These are phyloP conservation scores for Musca vetustissima DNA, from an alignment of 1,140 invertebrate genomes.

Conservation along the genomic window DNA sequence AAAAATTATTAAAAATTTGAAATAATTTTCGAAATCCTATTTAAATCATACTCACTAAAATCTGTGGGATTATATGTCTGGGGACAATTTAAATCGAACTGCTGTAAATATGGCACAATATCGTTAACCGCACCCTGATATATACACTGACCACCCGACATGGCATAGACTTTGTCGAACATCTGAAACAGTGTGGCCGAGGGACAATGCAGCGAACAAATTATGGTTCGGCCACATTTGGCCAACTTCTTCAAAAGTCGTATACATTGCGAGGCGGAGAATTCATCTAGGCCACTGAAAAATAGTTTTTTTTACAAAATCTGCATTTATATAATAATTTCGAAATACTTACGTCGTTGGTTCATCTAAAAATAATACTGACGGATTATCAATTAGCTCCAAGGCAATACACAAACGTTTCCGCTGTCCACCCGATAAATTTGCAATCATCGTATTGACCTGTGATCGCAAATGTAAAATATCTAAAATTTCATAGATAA, in stretches of 20 bases:
- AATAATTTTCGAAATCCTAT: too few species aligned
- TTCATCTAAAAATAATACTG: slow-evolving; percentile 82
- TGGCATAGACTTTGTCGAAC: slow-evolving; percentile 77
- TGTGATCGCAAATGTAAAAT: slow-evolving; percentile 65
- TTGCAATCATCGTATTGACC: slow-evolving; percentile 69
- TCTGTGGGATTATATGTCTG: slow-evolving; percentile 80
- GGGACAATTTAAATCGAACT: slow-evolving; percentile 70
- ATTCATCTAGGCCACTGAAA: slow-evolving; percentile 69
- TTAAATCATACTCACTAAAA: slow-evolving; percentile 73
- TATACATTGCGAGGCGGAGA: slow-evolving; percentile 75
- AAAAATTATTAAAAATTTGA: too few species aligned
- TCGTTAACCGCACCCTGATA: slow-evolving; percentile 70
- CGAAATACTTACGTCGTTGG: slow-evolving; percentile 85
- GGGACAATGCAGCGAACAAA: slow-evolving; percentile 91
- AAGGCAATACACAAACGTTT: slow-evolving; percentile 90
- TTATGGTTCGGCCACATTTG: slow-evolving; percentile 77
- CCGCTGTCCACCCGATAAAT: slow-evolving; percentile 86
- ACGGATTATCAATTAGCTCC: slow-evolving; percentile 94
- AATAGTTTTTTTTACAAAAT: too few species aligned
- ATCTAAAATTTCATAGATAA: slow-evolving; percentile 71
- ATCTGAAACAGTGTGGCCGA: slow-evolving; percentile 75
- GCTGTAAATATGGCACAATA: slow-evolving; percentile 70
- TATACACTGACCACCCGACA: slow-evolving; percentile 72
- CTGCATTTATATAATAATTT: too few species aligned
- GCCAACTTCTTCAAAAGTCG: slow-evolving; percentile 76